phyloP scores from a whole-genome alignment of 1,140 invertebrate genomes.

The Neoseiulus cucumeris region DNA sequence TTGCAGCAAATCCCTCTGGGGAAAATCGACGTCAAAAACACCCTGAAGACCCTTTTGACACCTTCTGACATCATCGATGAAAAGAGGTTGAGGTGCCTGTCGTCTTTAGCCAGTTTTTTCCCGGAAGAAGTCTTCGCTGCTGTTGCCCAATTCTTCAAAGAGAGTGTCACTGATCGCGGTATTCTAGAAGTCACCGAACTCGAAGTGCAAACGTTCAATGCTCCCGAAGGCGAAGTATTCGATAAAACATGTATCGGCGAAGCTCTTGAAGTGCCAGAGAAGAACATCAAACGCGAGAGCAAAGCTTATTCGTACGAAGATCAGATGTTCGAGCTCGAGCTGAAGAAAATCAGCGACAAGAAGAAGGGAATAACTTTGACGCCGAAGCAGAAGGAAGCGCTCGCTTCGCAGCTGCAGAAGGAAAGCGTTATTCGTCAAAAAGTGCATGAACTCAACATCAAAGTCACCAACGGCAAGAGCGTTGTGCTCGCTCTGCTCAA shows the following conservation, averaged over 20 bases:
- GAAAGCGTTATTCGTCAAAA: constrained; percentile 51
- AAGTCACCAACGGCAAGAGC: not conserved
- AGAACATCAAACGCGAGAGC: constrained; percentile 85
- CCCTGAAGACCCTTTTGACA: not conserved
- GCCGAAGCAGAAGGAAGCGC: constrained; percentile 76
- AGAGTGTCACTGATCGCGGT: constrained; percentile 32
- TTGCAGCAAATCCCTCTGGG: not conserved
- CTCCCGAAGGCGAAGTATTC: constrained; percentile 68
- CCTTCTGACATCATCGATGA: not conserved
- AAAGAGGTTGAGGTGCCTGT: not conserved
- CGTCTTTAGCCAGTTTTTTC: not conserved
- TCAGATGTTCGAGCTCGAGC: constrained; percentile 77
- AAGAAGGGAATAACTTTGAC: constrained; percentile 47
- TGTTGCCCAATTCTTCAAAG: not conserved
- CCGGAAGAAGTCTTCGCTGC: not conserved
- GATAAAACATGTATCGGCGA: constrained; percentile 67
- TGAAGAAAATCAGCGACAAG: constrained; percentile 56
- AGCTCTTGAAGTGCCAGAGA: constrained; percentile 22
- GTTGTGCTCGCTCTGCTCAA: not conserved
- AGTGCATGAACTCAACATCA: constrained; percentile 34
- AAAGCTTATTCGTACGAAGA: constrained; percentile 94
- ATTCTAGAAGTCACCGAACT: constrained; percentile 54
- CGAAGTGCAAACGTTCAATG: constrained; percentile 71
- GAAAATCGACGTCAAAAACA: not conserved
- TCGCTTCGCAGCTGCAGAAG: constrained; percentile 64